Percentiles rank a stretch among this genome's conserved stretches.
Conservation (phyloP, 2,113 vertebrate genomes). For the Todiramphus saurophagus region DNA sequence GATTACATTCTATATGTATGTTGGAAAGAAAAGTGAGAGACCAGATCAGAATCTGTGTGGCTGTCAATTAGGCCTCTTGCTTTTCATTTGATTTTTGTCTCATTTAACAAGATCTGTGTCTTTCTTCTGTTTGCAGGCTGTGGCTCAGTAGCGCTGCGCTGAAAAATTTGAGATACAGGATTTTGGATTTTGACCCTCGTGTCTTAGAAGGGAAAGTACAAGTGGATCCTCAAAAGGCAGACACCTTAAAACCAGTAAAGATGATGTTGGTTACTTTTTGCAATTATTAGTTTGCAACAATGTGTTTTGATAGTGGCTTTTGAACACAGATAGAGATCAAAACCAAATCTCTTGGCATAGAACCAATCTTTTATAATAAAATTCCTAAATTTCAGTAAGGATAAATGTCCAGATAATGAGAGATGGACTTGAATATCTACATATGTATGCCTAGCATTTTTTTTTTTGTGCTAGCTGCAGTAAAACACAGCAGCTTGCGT, state of each 20-base stretch:
- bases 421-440: not conserved
- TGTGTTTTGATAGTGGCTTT: not conserved
- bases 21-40: not conserved
- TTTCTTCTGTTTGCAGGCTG: constrained; percentile 69
- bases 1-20: not conserved
- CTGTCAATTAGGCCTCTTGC: not conserved
- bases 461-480: not conserved
- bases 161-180: constrained; percentile 82
- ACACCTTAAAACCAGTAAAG: constrained; percentile 86
- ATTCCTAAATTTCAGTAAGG: not conserved
- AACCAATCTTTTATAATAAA: not conserved
- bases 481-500: not conserved
- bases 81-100: not conserved
- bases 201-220: constrained; percentile 86
- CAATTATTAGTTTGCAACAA: not conserved
- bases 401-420: not conserved
- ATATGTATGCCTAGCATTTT: not conserved
- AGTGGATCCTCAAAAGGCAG: constrained; percentile 74
- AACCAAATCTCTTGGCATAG: not conserved
- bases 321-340: not conserved
- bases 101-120: not conserved
- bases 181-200: constrained; percentile 85
- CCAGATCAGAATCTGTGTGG: not conserved
- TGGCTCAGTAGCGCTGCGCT: constrained; percentile 85
- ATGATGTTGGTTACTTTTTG: not conserved